Evolutionary conservation across 2,797 vertebrate species (phyloP), one percentile per base, ranked within the genome.

Genomic region (Octomys mimax): DNA sequence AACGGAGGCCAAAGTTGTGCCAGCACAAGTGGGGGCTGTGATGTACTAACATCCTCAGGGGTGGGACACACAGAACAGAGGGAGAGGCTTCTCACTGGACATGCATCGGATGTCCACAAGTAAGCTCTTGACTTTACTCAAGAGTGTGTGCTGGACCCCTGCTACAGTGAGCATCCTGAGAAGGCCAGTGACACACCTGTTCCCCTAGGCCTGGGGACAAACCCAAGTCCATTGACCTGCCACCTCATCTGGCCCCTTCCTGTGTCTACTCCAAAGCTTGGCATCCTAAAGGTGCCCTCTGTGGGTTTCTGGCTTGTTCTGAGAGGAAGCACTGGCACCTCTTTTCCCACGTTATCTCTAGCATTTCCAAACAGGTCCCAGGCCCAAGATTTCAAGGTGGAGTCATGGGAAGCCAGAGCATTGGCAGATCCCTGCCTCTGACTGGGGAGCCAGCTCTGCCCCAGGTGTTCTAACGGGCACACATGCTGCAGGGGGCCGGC

Each of bases 401-500:
- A 96, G 85, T 96, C 86, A 66, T 73, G 49, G 92, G 66, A 90
- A 79, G 89, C 82, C 82, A 92, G 95, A 31, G 64, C 31, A n/a
- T 68, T 97, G 97, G 97, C 97, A 96, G 80, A 79, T 83, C 73
- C 33, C 31, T 42, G 54, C 71, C 19, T 62, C n/a, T 73, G 79
- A 91, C 71, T 87, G 75, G 64, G 66, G 78, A 96, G 97, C 95
- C 95, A 96, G 95, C 78, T 81, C 91, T 84, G 93, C 94, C 92
- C 97, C 96, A 96, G 97, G 97, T 96, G 96, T 82, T 96, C 89
- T 91, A 73, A 94, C 78, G 83, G 92, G 97, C 92, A 94, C 93
- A 88, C 64, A 87, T 31, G 57, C 92, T 91, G 12, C 87, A 66
- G 94, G 84, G 87, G 92, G 89, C 93, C 9, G 2, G 85, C 95